Base-by-base conservation (phyloP, 2,797 vertebrate genomes). In the Pipistrellus pygmaeus region DNA sequence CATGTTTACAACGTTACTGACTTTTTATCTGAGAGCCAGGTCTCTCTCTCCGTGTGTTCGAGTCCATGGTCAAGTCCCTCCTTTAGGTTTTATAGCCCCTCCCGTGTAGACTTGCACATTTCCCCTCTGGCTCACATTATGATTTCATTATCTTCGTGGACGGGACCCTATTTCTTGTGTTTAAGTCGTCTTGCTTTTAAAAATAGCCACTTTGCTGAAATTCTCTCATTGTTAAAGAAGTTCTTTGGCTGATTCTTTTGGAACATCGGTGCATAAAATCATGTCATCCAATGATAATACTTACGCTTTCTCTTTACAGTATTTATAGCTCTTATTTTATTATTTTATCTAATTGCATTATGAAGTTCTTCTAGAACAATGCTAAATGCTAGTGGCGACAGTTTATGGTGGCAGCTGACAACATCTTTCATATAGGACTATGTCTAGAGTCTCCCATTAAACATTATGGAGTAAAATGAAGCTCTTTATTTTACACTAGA, bases 111-210 rank as follows among this genome's bases (percentile, higher is more conserved):
- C 30, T 4, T 68, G 85, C 35, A 35, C 51, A 66, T 64, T 82
- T 51, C 44, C 27, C 55, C 53, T 32, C 18, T 55, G 48, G 83
- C 81, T 88, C 71, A n/a, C 51, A 27, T 57, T 53, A 51, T 20
- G 25, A 55, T 84, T 93, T 80, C 72, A 15, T 90, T 82, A 30
- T 44, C 71, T 90, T 94, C 1, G 1, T n/a, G 30, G 64, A 38
- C 30, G 11, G 15, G 11, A 57, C 2, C 7, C 77, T 71, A 53
- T 78, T 90, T 94, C 66, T 95, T 55, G 14, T 12, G 46, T 72
- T 86, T 72, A 81, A 68, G 38, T 87, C 66, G 75, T 84, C 57
- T 90, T 90, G 20, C 83, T 93, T 90, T 95, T 81, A 76, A 66
- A 93, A 66, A 27, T 68, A 84, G 53, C 18, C 46, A 38, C 17